Evolutionary conservation across 1,140 invertebrate species (phyloP), one percentile per base, ranked within the genome.

Genomic region (Papilio dardanus): DNA sequence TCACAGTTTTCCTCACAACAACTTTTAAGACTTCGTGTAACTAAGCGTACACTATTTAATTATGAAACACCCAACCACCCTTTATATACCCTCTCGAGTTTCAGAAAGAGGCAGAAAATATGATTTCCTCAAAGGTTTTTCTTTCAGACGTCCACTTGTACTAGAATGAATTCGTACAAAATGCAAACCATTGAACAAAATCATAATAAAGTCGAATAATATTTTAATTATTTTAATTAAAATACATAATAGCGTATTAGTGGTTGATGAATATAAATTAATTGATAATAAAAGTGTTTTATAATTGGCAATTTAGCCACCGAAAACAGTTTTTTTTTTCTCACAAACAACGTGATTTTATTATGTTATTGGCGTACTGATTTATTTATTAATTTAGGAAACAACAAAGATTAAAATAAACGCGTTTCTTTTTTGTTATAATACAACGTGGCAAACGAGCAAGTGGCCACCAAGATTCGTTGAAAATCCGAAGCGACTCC

Each of bases 31-130:
- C 83, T 85, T 80, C 81, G 80, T 78, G 83, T 87, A 88, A 87
- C 88, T 91, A 91, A 89, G 83, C 88, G 86, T 86, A 79, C 82
- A 88, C 88, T 89, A 91, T 89, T 91, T 89, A 88, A 91, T 89
- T 91, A 89, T 88, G 83, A 82, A 88, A 81, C 86, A 77, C 77
- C 82, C 54, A 75, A 74, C 40, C 80, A 67, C 58, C 28, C 74
- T 71, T 24, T 54, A 54, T 31, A 46, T 54, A 50, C 67, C 71
- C 40, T 67, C 71, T 66, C 30, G n/a, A 31, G 74, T 74, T 54
- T 78, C 76, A 83, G 78, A 85, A 85, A 83, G 76, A 81, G 77
- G 79, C 74, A 82, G 74, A 83, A 81, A 85, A 81, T 81, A 88
- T 84, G 69, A 83, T 86, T 83, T 83, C 82, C 81, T 86, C 81